Conservation (phyloP, 2,113 vertebrate genomes). For the Trachemys scripta region DNA sequence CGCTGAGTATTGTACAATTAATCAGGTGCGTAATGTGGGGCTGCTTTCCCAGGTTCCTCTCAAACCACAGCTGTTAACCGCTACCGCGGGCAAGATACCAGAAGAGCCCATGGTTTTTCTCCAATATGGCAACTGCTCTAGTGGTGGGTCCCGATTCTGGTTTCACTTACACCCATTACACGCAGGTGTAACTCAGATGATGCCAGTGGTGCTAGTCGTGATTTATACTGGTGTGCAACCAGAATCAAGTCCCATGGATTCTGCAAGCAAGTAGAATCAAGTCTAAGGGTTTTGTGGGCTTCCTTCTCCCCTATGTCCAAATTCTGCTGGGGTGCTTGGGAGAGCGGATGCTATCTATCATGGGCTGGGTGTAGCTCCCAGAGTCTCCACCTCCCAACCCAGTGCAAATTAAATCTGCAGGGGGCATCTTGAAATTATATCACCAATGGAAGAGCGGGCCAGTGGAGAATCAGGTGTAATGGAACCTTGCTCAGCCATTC, state of each 20-base stretch:
- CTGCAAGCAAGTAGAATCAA: not conserved
- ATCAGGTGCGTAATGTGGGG: conserved; percentile 23
- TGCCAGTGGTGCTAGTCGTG: not conserved
- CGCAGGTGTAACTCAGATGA: not conserved
- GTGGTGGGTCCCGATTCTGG: not conserved
- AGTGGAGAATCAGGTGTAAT: not conserved
- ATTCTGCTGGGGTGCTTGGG: not conserved
- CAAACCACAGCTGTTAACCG: not conserved
- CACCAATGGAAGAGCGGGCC: not conserved
- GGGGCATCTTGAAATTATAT: not conserved
- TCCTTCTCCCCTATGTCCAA: not conserved
- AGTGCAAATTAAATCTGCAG: not conserved
- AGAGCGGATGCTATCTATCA: too few species aligned
- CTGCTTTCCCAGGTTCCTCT: not conserved
- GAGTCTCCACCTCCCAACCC: not conserved
- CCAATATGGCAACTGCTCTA: not conserved
- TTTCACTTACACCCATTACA: conserved; percentile 41
- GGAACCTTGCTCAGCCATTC: not conserved
- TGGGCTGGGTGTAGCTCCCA: too few species aligned
- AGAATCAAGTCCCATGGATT: not conserved
- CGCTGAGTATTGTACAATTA: not conserved
- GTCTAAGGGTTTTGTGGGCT: not conserved
- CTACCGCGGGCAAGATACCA: conserved; percentile 19
- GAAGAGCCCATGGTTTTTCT: not conserved
- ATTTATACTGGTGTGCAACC: not conserved